Evolutionary conservation across 2,888 invertebrate genomes (phyloP).

Genomic region (Lasioglossum figueresi): DNA sequence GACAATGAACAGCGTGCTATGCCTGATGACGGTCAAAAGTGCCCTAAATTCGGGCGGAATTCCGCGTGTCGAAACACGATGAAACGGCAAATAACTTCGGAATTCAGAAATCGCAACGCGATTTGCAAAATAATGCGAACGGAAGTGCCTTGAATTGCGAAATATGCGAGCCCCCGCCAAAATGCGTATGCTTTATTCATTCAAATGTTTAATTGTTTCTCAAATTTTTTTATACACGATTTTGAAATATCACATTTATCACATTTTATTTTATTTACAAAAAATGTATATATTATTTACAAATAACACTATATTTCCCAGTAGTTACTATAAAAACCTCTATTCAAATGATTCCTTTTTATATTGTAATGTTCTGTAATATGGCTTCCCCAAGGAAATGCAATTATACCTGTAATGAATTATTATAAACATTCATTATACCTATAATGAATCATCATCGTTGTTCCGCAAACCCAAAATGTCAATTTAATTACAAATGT

Average conservation of each 20-base stretch:
- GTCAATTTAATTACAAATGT: no score
- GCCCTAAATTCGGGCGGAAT: background rate
- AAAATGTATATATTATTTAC: no score
- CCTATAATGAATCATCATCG: no score
- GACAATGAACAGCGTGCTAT: background rate
- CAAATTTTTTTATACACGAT: background rate
- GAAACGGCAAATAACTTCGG: constrained; percentile 11
- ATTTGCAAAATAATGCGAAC: background rate
- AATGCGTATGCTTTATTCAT: background rate
- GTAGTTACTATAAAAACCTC: no score
- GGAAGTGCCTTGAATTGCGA: background rate
- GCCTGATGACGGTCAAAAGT: background rate
- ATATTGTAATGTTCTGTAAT: no score
- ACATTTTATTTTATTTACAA: no score
- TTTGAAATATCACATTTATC: background rate
- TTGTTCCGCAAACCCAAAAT: background rate
- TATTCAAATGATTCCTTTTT: no score
- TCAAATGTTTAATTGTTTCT: background rate
- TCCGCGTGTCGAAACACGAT: background rate
- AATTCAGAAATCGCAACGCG: background rate
- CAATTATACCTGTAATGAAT: no score
- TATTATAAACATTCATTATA: no score
- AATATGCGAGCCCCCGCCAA: background rate
- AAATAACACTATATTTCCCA: no score
- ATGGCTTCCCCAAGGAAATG: background rate